Base-by-base conservation (phyloP, 92 coral and sea anemone species). In the Zoanthus sociatus region DNA sequence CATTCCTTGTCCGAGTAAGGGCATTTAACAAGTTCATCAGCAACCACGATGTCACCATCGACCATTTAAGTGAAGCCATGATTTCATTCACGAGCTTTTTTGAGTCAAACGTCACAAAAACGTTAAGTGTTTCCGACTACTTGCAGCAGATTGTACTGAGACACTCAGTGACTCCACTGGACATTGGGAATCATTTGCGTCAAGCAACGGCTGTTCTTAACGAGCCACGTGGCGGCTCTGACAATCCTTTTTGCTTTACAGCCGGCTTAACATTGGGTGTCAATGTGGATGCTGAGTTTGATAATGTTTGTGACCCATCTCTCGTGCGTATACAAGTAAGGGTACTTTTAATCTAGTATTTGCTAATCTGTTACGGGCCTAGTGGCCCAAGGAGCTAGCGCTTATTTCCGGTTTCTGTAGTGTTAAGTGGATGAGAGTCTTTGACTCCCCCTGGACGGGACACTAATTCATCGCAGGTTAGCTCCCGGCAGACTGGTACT, bases 31-130 rank as follows among this genome's bases (percentile, higher is more conserved):
- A 88, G 83, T 90, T 93, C 32, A 73, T 95, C 76, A 87, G 87
- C 46, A 74, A 88, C 5, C 77, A 91, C 67, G 95, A 94, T 67
- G 92, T 81, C 51, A 90, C 90, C 37, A 71, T 63, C 74, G 99
- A 94, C 86, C 92, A 90, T 42, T 94, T 97, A 84, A 87, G 92
- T 76, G 92, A 91, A 37, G 93, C 96, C 18, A 78, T 97, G 16
- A 79, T 91, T 16, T 95, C 97, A 0, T 97, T 97, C 81, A 95
- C 93, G 58, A 87, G 92, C 32, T 97, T 97, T 87, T 95, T 97
- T 71, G 99, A 97, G 84, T 93, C 94, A 3, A 97, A 97, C 75
- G 94, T 97, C 88, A 97, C 99, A 9, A 97, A 97, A 67, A 96
- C 99, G 1, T 89, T 88, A 1, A 92, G 91, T 13, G 94, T 97